phyloP scores from a whole-genome alignment of 1,140 invertebrate species.

The Monomorium pharaonis region DNA sequence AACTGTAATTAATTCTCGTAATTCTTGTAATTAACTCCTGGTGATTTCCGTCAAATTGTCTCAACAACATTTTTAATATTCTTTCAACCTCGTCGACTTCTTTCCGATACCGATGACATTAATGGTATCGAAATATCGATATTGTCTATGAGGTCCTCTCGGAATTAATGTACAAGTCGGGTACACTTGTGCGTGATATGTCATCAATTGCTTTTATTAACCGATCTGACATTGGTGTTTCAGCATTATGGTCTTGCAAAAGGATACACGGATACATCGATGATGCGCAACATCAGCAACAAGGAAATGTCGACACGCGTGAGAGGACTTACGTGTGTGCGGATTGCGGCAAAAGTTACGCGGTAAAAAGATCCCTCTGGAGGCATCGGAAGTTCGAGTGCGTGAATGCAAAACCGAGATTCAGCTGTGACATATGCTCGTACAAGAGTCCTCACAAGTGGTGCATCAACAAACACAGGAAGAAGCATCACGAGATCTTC shows the following conservation, averaged over 20 bases:
- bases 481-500: conserved; percentile 70
- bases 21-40: no score
- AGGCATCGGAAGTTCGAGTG: conserved; percentile 85
- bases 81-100: no score
- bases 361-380: conserved; percentile 79
- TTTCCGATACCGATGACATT: background rate
- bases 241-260: conserved; percentile 69
- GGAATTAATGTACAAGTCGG: background rate
- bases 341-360: conserved; percentile 80
- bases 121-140: background rate
- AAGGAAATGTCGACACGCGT: background rate
- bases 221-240: conserved; percentile 65
- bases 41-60: background rate
- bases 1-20: background rate
- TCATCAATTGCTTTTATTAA: conserved; percentile 28
- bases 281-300: background rate
- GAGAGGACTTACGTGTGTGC: conserved; percentile 64
- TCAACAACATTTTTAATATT: background rate
- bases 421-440: conserved; percentile 83
- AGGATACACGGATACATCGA: background rate
- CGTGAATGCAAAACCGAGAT: conserved; percentile 78
- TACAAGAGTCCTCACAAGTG: conserved; percentile 83
- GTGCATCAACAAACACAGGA: conserved; percentile 80
- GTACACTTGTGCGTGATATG: background rate
- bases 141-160: background rate